Evolutionary conservation across 2,888 invertebrate species (phyloP), one percentile per base, ranked within the genome.

Genomic region (Tiliacea citrago): DNA sequence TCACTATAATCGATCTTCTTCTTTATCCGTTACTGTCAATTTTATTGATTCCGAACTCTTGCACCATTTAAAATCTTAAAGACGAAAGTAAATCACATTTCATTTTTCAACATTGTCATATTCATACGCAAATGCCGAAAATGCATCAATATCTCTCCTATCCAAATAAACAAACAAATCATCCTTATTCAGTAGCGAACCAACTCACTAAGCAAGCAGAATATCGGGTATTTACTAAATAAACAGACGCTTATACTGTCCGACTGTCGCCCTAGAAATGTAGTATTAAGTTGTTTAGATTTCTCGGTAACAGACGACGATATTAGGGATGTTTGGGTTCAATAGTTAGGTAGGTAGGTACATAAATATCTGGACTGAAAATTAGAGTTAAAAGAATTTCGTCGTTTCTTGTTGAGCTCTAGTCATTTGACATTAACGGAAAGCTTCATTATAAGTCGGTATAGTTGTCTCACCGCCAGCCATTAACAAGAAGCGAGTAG

Each of bases 231-330:
- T 47, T 18, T n/a, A 6, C 47, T 42, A 73, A 53, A 45, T 24
- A 60, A 12, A 51, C 57, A 70, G 45, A 53, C 24, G 29, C 21
- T 74, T 47, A 67, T 24, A 24, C 1, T 60, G 77, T 76, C 70
- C 35, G 24, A 7, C 35, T 70, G 77, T 29, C 63, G 7, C 12
- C 8, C 9, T 16, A 29, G 62, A 63, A 21, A 63, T 75, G 69
- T 42, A 45, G 62, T 10, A 69, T 75, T 51, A 75, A 76, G 42
- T 63, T 62, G 49, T 75, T 68, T 68, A 47, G 47, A 70, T 53
- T 76, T 58, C 62, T 35, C 24, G 35, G 69, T 63, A 51, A 51
- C 55, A 10, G 63, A 63, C 55, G 5, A 2, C 21, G 7, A 55
- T 49, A 10, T 29, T 24, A 10, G 45, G 24, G 21, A 45, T 60